Conservation (phyloP, 2,113 vertebrate genomes). For the Brachypteracias leptosomus region DNA sequence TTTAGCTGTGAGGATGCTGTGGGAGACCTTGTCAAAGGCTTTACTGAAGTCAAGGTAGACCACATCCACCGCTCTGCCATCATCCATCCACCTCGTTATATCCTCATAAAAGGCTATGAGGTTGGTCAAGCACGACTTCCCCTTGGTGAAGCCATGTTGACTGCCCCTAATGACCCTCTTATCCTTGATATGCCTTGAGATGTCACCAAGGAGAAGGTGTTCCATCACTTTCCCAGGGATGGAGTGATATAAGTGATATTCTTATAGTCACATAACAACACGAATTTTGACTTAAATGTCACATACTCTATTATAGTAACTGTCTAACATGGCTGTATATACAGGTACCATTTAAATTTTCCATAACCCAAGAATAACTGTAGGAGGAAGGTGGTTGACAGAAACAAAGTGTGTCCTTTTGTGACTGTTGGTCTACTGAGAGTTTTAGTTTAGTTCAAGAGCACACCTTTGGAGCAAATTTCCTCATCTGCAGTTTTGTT, state of each 20-base stretch:
- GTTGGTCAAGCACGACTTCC: no score
- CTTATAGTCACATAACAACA: neutral
- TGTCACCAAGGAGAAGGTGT: no score
- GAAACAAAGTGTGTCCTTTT: neutral
- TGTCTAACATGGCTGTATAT: neutral
- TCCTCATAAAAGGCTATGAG: no score
- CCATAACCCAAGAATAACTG: neutral
- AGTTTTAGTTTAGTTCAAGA: neutral
- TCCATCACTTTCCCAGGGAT: no score
- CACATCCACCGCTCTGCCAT: no score
- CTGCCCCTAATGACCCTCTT: no score
- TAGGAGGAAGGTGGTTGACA: neutral
- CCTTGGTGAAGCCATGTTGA: no score
- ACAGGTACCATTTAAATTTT: neutral
- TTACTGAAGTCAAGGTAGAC: no score
- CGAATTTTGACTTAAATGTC: neutral
- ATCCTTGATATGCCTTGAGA: no score
- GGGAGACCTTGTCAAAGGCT: no score
- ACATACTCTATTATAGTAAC: neutral
- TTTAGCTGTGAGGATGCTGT: no score
- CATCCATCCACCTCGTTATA: no score
- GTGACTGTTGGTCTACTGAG: neutral
- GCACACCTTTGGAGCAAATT: neutral
- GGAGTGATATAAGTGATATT: neutral
- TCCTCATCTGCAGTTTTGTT: neutral